phyloP scores from a whole-genome alignment of 2,797 vertebrate species.

The Manis crassicaudata region DNA sequence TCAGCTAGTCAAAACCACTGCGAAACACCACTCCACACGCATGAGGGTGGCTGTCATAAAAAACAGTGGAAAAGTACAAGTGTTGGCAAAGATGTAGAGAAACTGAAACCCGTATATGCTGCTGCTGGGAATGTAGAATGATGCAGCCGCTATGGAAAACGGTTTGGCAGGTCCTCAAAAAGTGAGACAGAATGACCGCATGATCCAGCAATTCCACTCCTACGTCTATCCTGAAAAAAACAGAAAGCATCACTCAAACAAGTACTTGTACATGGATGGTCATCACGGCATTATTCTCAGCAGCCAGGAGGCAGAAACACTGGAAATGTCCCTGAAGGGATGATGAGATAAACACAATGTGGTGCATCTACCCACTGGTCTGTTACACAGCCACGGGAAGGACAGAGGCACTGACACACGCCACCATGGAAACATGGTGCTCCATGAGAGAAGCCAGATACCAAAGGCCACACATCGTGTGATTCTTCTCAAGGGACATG shows the following conservation, averaged over 20 bases:
- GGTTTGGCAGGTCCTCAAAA: not conserved
- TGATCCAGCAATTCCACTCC: too few species aligned
- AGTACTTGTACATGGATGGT: not conserved
- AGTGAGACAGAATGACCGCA: too few species aligned
- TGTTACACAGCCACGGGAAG: not conserved
- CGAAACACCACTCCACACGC: not conserved
- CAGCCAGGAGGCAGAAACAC: not conserved
- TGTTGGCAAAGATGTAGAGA: too few species aligned
- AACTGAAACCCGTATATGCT: too few species aligned
- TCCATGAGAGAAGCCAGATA: not conserved
- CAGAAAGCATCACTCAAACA: not conserved
- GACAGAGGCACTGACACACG: not conserved
- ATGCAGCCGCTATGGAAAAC: not conserved
- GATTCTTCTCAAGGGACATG: accelerated
- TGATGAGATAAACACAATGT: not conserved
- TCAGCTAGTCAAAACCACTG: too few species aligned
- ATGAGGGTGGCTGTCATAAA: too few species aligned
- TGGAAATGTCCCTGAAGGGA: not conserved
- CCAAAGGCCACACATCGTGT: accelerated
- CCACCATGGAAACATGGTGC: accelerated
- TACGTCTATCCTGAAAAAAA: not conserved
- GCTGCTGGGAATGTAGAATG: not conserved
- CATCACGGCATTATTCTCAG: not conserved
- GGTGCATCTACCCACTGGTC: accelerated
- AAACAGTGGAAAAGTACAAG: not conserved